A percentile compares a stretch with the other conserved stretches of the same genome.
Conservation (phyloP, 2,797 vertebrate species). For the Lepidocolaptes lacrymiger region DNA sequence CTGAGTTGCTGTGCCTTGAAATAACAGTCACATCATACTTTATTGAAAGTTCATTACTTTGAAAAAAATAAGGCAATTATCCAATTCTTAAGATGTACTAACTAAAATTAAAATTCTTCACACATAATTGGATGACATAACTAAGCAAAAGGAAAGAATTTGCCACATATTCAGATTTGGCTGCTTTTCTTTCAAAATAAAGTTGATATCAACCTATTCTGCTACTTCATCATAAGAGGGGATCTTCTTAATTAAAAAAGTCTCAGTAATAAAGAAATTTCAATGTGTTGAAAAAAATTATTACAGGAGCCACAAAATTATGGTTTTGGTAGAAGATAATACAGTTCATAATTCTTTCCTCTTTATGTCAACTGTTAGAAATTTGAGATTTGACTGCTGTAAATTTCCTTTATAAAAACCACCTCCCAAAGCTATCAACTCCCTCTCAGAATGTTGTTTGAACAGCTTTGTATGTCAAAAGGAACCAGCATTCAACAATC, state of each 20-base stretch:
- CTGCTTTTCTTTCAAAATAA: not conserved
- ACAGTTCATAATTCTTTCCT: not conserved
- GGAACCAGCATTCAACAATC: not conserved
- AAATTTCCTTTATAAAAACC: not conserved
- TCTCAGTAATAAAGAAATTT: not conserved
- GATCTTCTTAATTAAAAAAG: not conserved
- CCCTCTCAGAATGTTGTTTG: not conserved
- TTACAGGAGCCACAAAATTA: not conserved
- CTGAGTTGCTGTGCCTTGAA: not conserved
- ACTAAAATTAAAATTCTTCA: not conserved
- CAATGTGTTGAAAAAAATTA: not conserved
- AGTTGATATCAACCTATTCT: not conserved
- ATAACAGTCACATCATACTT: not conserved
- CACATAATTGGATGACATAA: not conserved
- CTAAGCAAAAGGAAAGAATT: not conserved
- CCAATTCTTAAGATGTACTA: not conserved
- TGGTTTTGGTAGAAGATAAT: not conserved
- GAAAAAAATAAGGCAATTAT: not conserved
- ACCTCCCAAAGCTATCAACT: not conserved
- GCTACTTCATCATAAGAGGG: not conserved
- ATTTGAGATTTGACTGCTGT: not conserved
- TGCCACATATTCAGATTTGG: not conserved
- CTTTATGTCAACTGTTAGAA: not conserved
- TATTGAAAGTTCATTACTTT: not conserved
- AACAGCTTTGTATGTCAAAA: not conserved